phyloP scores from a whole-genome alignment of 2,113 vertebrate genomes.

The Pseudonaja textilis region DNA sequence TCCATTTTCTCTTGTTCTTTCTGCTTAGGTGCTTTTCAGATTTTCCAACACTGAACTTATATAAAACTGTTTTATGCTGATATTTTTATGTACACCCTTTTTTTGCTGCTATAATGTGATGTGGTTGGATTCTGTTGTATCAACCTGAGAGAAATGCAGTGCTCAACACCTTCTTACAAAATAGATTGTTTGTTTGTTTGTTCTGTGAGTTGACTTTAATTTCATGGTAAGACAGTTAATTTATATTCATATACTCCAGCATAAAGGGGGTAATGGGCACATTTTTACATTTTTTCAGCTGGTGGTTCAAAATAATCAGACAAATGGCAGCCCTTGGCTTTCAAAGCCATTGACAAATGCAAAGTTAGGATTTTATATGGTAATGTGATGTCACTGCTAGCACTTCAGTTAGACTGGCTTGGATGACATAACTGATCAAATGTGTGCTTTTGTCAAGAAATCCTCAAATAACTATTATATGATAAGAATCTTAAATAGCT shows the following conservation, averaged over 20 bases:
- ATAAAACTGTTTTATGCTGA: background rate
- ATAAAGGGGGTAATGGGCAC: background rate
- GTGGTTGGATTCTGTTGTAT: background rate
- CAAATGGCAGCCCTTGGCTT: background rate
- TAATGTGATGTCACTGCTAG: background rate
- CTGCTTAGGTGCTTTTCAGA: background rate
- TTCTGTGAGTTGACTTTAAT: slow-evolving; percentile 16
- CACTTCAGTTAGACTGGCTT: background rate
- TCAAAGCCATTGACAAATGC: background rate
- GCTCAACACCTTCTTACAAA: background rate
- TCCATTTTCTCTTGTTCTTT: background rate
- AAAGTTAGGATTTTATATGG: background rate
- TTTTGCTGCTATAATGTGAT: background rate
- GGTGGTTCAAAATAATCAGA: background rate
- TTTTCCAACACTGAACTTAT: background rate
- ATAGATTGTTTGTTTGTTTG: background rate
- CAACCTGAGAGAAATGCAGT: background rate
- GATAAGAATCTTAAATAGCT: background rate
- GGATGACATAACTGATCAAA: background rate
- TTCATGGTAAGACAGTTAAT: slow-evolving; percentile 8
- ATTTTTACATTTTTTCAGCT: background rate
- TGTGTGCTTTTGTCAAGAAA: background rate
- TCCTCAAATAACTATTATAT: background rate
- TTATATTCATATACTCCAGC: background rate
- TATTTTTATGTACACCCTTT: background rate